Base-by-base conservation (phyloP, 2,888 invertebrate genomes). In the Oscheius sp. region DNA sequence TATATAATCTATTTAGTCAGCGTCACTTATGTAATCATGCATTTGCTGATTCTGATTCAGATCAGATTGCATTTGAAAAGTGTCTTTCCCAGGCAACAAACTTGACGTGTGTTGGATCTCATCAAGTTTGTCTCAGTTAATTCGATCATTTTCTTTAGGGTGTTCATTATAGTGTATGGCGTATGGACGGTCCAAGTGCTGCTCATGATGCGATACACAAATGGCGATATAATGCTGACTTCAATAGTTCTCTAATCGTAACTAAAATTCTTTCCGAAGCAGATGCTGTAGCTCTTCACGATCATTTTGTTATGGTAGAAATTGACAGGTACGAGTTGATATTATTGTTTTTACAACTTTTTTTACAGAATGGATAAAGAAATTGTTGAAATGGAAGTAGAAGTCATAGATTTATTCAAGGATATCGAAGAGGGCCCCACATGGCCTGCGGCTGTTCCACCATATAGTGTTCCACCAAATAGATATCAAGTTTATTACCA, bases 391-490 rank as follows among this genome's bases (percentile, higher is more conserved):
- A 82, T 85, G 72, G 85, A 88, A 45, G 77, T 85, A 20, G 86
- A 88, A 69, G 88, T 90, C 56, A 82, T 85, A 22, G 70, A 89
- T 73, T 87, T 26, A 54, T 68, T 57, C 70, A 61, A 36, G 14
- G 74, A 71, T 6, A 87, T 88, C 14, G 89, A 90, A 0, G 86
- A 86, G 8, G 88, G 87, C 41, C 80, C 87, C 2, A 87, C 89
- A 4, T 94, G 93, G 93, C 93, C 93, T 0, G 87, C 92, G 49
- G 93, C 92, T 65, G 90, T 90, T 74, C 90, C 90, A 69, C 88
- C 90, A 33, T 90, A 90, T 0, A 91, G 90, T 72, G 90, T 90
- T 73, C 91, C 93, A 2, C 89, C 89, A 14, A 91, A 91, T 61
- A 89, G 94, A 80, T 83, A 82, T 69, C 83, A 83, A 61, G 81